These are phyloP conservation scores for Xyrauchen texanus DNA, from an alignment of 2,113 vertebrate genomes.

Conservation along the genomic window DNA sequence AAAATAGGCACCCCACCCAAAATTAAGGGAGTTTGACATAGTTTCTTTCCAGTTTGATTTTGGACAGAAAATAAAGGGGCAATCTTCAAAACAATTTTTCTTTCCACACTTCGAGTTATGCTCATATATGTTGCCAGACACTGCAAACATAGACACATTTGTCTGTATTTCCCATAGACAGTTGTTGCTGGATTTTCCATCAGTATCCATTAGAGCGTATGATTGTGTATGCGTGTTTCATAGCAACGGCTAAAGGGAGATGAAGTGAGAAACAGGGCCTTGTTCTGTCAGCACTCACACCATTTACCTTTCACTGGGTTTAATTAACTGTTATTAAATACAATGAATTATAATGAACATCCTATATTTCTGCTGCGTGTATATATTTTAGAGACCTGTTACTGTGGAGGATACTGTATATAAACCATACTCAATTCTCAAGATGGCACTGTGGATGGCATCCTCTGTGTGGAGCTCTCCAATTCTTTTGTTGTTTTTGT, in stretches of 20 bases:
- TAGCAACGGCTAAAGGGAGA: not conserved
- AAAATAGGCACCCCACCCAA: not conserved
- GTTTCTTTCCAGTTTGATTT: not conserved
- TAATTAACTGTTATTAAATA: not conserved
- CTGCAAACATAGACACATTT: slow-evolving; percentile 42
- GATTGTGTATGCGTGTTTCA: not conserved
- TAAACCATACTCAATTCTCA: not conserved
- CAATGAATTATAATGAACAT: not conserved
- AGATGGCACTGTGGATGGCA: too few relatives aligned
- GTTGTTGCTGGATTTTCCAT: slow-evolving; percentile 21
- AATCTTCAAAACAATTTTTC: not conserved
- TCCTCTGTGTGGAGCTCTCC: too few relatives aligned
- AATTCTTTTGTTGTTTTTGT: too few relatives aligned
- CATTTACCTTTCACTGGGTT: slow-evolving; percentile 17
- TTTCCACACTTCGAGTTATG: slow-evolving; percentile 28
- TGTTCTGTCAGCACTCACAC: not conserved
- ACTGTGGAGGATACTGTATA: slow-evolving; percentile 8
- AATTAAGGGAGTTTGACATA: not conserved
- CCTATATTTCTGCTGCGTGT: not conserved
- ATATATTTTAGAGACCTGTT: not conserved
- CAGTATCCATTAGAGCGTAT: not conserved
- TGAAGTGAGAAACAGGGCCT: not conserved
- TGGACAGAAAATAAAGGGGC: too few relatives aligned
- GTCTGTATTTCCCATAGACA: slow-evolving; percentile 13
- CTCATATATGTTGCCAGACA: slow-evolving; percentile 8